Evolutionary conservation across 2,888 invertebrate genomes (phyloP), one percentile per base, ranked within the genome.

Genomic region (Arctia plantaginis): DNA sequence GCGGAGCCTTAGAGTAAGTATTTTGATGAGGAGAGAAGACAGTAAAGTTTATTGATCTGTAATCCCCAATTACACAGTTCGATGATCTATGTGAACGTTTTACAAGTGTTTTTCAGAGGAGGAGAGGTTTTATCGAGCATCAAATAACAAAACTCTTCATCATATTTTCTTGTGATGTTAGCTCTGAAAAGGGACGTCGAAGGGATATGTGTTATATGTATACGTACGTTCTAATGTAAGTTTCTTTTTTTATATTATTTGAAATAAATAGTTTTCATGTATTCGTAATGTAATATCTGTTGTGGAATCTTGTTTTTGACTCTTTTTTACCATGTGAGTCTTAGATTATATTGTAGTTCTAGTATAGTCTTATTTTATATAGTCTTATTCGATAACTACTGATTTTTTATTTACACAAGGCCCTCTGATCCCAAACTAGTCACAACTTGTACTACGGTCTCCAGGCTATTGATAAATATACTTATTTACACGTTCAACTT

Each of bases 11-110:
- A 59, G 13, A 59, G 4, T 27, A 27, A 13, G 23, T 27, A 55
- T 55, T 55, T 12, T 27, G 55, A 55, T 55, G 13, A 55, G 13
- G 13, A n/a, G 13, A 55, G 55, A 55, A 55, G 27, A 55, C 59
- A 59, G 59, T 27, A 59, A 13, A 59, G n/a, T 59, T 59, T 59
- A 59, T 59, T 59, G 59, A 59, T 27, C 27, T 59, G 27, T 27
- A 59, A 59, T 59, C 59, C 59, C 59, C 13, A 59, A 59, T 59
- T 59, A 59, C 59, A 59, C 59, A 59, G 59, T 59, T 59, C 59
- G 59, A 27, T 59, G 59, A 59, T 59, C 59, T 59, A 59, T 27
- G 27, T 59, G n/a, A 27, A 59, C 65, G 65, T 35, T 30, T 65
- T 65, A 35, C 65, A 13, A 27, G 59, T 59, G n/a, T 59, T 59